Evolutionary conservation across 2,888 invertebrate genomes (phyloP), one percentile per base, ranked within the genome.

Genomic region (Hemicrepidius hirtus): DNA sequence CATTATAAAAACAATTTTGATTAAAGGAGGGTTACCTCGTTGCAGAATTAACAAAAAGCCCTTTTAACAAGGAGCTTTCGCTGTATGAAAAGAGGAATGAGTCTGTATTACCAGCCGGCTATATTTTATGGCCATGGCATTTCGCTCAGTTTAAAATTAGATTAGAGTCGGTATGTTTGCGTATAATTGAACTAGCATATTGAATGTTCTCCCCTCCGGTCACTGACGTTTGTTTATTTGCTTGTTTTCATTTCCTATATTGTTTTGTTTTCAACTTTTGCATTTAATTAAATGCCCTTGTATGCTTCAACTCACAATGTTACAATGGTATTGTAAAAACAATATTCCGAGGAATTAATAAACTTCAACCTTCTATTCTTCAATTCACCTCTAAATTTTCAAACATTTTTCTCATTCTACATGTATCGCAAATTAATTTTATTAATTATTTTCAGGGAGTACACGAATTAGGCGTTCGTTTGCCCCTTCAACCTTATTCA

Each of bases 401-500:
- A n/a, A n/a, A n/a, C n/a, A n/a, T n/a, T n/a, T n/a, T n/a, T n/a
- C n/a, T n/a, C n/a, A n/a, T n/a, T n/a, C n/a, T n/a, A n/a, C n/a
- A n/a, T n/a, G n/a, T n/a, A n/a, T n/a, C n/a, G n/a, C n/a, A n/a
- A n/a, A n/a, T n/a, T n/a, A n/a, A n/a, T n/a, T n/a, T n/a, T n/a
- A n/a, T n/a, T n/a, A n/a, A n/a, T n/a, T n/a, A 68, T 46, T 84
- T 84, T 16, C 82, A 86, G 86, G 84, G 85, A 62, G 84, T 86
- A 65, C 86, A 86, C 77, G 87, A 86, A 76, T 76, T 86, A 76
- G 85, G 86, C 49, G 89, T 89, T 74, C 88, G 88, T 74, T 84
- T 89, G 71, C 87, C 89, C 62, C 86, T 89, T 75, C 87, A 89
- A 79, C 87, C 87, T 75, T 89, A 85, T 87, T 88, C 87, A 84